Evolutionary conservation across 2,888 invertebrate genomes (phyloP).

Genomic region (Tortrix viridana): DNA sequence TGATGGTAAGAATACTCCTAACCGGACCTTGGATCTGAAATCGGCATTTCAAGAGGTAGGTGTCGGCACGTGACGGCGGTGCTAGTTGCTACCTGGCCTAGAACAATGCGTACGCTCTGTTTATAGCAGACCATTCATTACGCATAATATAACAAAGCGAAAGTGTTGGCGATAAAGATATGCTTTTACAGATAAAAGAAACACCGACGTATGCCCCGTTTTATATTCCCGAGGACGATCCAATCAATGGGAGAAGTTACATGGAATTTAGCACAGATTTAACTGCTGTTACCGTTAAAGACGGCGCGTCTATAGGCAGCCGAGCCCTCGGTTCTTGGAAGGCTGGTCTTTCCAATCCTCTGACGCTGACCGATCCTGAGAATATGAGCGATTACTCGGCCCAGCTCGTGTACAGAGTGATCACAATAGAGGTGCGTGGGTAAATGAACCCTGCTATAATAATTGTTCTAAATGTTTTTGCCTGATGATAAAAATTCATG

Average conservation of each 20-base stretch:
- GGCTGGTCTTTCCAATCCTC: slow-evolving; percentile 88
- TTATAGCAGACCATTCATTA: slow-evolving; percentile 20
- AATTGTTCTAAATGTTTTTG: slow-evolving; percentile 62
- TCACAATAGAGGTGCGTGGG: slow-evolving; percentile 91
- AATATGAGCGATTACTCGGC: slow-evolving; percentile 90
- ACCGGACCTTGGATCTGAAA: slow-evolving; percentile 88
- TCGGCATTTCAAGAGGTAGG: slow-evolving; percentile 87
- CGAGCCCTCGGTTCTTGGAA: slow-evolving; percentile 90
- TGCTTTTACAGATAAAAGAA: slow-evolving; percentile 80
- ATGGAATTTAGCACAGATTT: slow-evolving; percentile 91
- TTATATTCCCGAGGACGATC: slow-evolving; percentile 84
- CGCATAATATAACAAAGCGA: slow-evolving; percentile 19
- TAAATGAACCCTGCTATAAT: slow-evolving; percentile 70
- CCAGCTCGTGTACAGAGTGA: slow-evolving; percentile 93
- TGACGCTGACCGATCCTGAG: slow-evolving; percentile 86
- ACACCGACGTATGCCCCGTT: slow-evolving; percentile 88
- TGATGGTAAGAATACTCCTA: slow-evolving; percentile 90
- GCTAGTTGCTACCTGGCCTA: slow-evolving; percentile 32
- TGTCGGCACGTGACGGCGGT: slow-evolving; percentile 25
- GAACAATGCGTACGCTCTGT: slow-evolving; percentile 36
- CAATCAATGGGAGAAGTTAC: slow-evolving; percentile 88
- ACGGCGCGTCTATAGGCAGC: slow-evolving; percentile 89
- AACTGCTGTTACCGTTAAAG: slow-evolving; percentile 88
- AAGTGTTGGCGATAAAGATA: slow-evolving; percentile 26
- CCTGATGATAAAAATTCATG: slow-evolving; percentile 63